phyloP scores from a whole-genome alignment of 2,797 vertebrate genomes.

The Adrianichthys oophorus region DNA sequence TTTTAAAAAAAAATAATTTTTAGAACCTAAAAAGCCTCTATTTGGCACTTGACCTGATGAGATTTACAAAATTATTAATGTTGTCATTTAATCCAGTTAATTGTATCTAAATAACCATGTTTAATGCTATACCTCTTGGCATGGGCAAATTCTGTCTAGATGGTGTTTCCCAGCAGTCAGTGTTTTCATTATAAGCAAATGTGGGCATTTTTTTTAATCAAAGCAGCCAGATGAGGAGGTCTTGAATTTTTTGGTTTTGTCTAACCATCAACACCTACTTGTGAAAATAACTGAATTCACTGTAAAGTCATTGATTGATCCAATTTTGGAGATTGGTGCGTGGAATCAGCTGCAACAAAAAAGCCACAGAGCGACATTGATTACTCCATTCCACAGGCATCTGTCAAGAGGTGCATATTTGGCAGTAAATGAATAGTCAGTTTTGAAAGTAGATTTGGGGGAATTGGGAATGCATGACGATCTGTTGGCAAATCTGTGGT shows the following conservation, averaged over 20 bases:
- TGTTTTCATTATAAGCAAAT: too few relatives aligned
- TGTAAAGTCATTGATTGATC: background rate
- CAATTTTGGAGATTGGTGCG: background rate
- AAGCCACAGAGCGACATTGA: background rate
- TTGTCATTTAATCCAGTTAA: background rate
- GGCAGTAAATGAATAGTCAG: background rate
- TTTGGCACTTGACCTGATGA: too few relatives aligned
- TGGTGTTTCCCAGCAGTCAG: too few relatives aligned
- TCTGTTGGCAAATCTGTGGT: background rate
- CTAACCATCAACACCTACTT: background rate
- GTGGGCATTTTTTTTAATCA: too few relatives aligned
- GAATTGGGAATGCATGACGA: background rate
- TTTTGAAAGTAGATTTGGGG: background rate
- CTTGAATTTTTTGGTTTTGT: too few relatives aligned
- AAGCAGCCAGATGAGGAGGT: too few relatives aligned
- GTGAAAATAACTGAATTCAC: background rate
- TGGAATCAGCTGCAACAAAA: background rate
- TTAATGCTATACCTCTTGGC: too few relatives aligned
- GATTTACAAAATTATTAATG: background rate
- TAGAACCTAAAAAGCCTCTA: too few relatives aligned
- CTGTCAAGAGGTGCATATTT: background rate
- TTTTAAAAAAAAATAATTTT: too few relatives aligned
- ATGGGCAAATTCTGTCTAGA: too few relatives aligned
- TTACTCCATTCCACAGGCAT: background rate
- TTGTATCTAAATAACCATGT: too few relatives aligned